phyloP scores from a whole-genome alignment of 2,797 vertebrate species.

The Paramormyrops hopkinsi region DNA sequence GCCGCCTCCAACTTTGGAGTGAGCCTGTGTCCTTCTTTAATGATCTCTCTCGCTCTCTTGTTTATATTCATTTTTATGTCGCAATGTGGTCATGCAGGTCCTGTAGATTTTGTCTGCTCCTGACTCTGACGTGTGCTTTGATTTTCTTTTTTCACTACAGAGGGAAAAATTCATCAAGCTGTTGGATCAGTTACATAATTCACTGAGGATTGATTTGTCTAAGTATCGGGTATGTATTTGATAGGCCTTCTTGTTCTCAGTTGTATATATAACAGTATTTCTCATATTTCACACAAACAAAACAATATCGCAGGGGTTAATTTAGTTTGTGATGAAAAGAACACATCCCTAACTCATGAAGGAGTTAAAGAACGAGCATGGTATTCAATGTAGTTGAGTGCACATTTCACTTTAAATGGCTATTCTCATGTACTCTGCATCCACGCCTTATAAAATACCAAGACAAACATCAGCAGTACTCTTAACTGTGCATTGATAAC shows the following conservation, averaged over 20 bases:
- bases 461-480: background rate
- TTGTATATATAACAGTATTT: background rate
- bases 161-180: constrained; percentile 97
- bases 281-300: background rate
- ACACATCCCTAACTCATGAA: background rate
- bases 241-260: background rate
- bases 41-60: background rate
- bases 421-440: background rate
- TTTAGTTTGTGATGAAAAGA: background rate
- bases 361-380: background rate
- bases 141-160: constrained; percentile 59
- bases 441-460: background rate
- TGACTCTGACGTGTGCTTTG: background rate
- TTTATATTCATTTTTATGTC: background rate
- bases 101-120: constrained; percentile 3
- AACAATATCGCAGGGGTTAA: background rate
- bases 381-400: background rate
- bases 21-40: constrained; percentile 44
- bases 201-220: constrained; percentile 92
- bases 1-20: constrained; percentile 96
- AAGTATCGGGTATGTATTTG: constrained; percentile 84
- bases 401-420: background rate
- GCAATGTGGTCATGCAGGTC: background rate
- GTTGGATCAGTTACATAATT: constrained; percentile 95
- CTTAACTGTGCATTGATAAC: background rate